phyloP scores from a whole-genome alignment of 2,888 invertebrate genomes.

The Phanerotoma sp. region DNA sequence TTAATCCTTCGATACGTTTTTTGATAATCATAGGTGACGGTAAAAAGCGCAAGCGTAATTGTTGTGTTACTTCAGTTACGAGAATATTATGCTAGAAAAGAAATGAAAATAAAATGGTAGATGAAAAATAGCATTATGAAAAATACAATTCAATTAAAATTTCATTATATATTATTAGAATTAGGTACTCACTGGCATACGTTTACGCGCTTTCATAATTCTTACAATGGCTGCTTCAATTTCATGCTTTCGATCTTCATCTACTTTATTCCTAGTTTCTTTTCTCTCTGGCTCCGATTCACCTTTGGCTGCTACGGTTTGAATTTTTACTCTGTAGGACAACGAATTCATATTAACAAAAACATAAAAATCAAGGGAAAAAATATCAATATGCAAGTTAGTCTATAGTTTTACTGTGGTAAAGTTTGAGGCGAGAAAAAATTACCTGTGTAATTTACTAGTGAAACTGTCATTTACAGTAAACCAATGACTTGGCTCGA shows the following conservation, averaged over 20 bases:
- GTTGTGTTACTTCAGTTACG: conserved; percentile 96
- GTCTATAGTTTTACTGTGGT: too few species aligned
- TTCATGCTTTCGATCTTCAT: conserved; percentile 98
- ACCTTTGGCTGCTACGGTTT: conserved; percentile 91
- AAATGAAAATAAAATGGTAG: background rate
- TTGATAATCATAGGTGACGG: conserved; percentile 98
- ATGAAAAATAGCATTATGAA: conserved; percentile 22
- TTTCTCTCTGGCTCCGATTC: conserved; percentile 99
- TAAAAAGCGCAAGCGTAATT: conserved; percentile 93
- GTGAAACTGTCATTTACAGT: conserved; percentile 97
- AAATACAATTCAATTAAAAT: background rate
- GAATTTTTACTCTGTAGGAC: conserved; percentile 91
- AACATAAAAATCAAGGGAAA: too few species aligned
- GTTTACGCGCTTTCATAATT: conserved; percentile 98
- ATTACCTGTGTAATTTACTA: conserved; percentile 89
- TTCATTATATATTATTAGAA: background rate
- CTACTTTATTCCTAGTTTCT: conserved; percentile 97
- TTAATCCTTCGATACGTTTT: conserved; percentile 98
- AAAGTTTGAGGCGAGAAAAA: too few species aligned
- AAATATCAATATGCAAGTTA: too few species aligned
- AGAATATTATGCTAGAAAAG: conserved; percentile 80
- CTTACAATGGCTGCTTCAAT: conserved; percentile 99
- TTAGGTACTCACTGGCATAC: conserved; percentile 71
- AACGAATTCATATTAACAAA: too few species aligned
- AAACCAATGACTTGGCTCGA: conserved; percentile 89